Evolutionary conservation across 1,140 invertebrate genomes (phyloP), one percentile per base, ranked within the genome.

Genomic region (Camponotus pennsylvanicus): DNA sequence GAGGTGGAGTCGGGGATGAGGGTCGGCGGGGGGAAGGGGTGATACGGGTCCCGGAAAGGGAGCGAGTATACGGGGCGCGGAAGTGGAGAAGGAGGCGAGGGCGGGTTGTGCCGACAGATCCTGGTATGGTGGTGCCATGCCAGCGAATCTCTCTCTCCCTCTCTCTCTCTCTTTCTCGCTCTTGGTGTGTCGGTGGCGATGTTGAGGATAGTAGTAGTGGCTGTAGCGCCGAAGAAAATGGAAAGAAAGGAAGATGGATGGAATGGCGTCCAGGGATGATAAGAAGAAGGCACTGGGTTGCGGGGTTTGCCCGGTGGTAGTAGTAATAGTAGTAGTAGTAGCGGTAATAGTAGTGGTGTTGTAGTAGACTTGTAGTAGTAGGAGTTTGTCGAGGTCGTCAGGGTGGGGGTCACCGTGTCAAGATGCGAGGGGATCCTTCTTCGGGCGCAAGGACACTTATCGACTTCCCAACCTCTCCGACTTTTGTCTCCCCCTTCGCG

Each of bases 231-330:
- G 90, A 94, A 93, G 93, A 95, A 95, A 95, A 94, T 93, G 93
- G 92, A 95, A 95, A 95, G 94, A 94, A 94, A 93, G 92, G 93
- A 95, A 95, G 94, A 94, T 94, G 94, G 93, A 95, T 95, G 94
- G 93, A 94, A 92, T 85, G 92, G 91, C 91, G 93, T 84, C 82
- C 77, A 87, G 88, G 89, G 90, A 91, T 91, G 92, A 92, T 90
- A 91, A 92, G 91, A 91, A 88, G 86, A 87, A 85, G 80, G 49
- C 83, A 89, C 64, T 75, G 69, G 86, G 67, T 82, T 64, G 87
- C 52, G 55, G 55, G 79, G 63, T 80, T 80, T 80, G 77, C 64
- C 55, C 63, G 64, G 13, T 80, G 15, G 77, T 79, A 45, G 79
- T 32, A 61, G 63, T 18, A 55, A 37, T 34, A 49, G 67, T 49